Percentiles rank a stretch among this genome's conserved stretches.
Conservation (phyloP, 1,140 invertebrate genomes). For the Gonioctena quinquepunctata region DNA sequence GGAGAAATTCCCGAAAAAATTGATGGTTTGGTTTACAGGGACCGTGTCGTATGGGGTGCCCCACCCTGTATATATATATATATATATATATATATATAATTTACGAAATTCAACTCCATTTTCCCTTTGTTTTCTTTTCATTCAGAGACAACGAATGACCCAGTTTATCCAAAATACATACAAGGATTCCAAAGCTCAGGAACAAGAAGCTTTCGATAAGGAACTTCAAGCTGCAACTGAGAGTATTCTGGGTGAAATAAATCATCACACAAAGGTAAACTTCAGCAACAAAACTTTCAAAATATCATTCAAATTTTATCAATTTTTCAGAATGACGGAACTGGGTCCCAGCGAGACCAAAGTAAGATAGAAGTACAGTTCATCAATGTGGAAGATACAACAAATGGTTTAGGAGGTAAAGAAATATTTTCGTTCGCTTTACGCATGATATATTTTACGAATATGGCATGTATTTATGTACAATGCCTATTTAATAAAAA, state of each 20-base stretch:
- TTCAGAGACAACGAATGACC: slow-evolving; percentile 49
- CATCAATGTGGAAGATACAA: slow-evolving; percentile 46
- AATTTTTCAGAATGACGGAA: slow-evolving; percentile 18
- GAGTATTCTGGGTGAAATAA: slow-evolving; percentile 48
- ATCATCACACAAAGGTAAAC: slow-evolving; percentile 20
- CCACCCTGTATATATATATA: too few relatives aligned
- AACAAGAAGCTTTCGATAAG: slow-evolving; percentile 42
- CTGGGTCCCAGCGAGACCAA: background rate
- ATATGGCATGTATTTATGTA: too few relatives aligned
- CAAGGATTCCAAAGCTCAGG: slow-evolving; percentile 29
- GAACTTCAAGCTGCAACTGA: slow-evolving; percentile 54
- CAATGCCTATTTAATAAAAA: too few relatives aligned
- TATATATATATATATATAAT: too few relatives aligned
- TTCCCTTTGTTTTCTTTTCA: too few relatives aligned
- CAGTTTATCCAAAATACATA: slow-evolving; percentile 44
- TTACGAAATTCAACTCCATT: too few relatives aligned
- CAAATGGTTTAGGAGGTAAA: slow-evolving; percentile 47
- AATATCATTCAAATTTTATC: too few relatives aligned
- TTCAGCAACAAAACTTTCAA: too few relatives aligned
- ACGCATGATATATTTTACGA: too few relatives aligned
- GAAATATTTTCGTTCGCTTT: background rate
- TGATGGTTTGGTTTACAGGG: too few relatives aligned
- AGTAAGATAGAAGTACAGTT: slow-evolving; percentile 45
- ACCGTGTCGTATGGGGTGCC: too few relatives aligned
- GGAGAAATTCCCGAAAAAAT: too few relatives aligned